phyloP scores from a whole-genome alignment of 2,113 vertebrate genomes.

The Aythya baeri region DNA sequence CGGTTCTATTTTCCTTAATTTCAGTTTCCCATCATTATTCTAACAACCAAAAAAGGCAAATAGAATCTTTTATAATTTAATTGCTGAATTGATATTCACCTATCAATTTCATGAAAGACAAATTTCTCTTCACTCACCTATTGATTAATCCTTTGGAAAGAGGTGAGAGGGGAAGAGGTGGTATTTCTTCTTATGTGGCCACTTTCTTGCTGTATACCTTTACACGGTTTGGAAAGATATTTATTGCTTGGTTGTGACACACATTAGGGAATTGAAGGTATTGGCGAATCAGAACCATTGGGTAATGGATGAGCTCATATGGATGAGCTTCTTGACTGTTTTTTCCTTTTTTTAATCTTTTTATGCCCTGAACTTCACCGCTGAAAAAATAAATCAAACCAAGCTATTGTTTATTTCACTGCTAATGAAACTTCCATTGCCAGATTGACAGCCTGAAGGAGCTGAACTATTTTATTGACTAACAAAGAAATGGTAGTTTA shows the following conservation, averaged over 20 bases:
- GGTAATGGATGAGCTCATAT: not conserved
- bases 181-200: not conserved
- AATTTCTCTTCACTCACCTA: not conserved
- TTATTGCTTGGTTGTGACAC: not conserved
- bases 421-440: not conserved
- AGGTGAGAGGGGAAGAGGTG: not conserved
- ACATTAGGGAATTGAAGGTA: not conserved
- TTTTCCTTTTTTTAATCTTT: not conserved
- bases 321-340: not conserved
- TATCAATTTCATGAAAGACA: not conserved
- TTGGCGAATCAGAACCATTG: not conserved
- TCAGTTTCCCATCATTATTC: not conserved
- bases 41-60: not conserved
- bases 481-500: not conserved
- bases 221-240: not conserved
- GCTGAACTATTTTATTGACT: not conserved
- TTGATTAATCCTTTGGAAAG: not conserved
- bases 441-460: not conserved
- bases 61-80: not conserved
- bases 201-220: not conserved
- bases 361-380: not conserved
- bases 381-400: not conserved
- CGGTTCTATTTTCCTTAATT: not conserved
- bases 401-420: not conserved
- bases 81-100: not conserved